Evolutionary conservation across 2,797 vertebrate species (phyloP).

Genomic region (Lacerta viridis): DNA sequence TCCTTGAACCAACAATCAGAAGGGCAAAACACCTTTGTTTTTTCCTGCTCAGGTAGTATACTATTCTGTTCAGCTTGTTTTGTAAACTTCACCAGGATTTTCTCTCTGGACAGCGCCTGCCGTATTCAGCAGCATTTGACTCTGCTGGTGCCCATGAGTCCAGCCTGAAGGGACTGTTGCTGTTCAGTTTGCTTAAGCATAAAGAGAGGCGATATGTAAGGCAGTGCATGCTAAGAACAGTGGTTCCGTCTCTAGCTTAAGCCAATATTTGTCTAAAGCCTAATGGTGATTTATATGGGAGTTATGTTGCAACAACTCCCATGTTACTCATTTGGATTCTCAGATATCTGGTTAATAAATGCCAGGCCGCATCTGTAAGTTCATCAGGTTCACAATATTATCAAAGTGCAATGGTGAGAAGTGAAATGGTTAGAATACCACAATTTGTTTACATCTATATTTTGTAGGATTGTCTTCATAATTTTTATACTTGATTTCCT

Average conservation of each 20-base stretch:
- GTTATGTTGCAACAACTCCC: constrained; percentile 67
- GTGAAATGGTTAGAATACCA: not conserved
- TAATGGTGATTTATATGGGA: constrained; percentile 65
- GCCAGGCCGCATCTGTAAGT: constrained; percentile 59
- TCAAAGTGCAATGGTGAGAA: constrained; percentile 27
- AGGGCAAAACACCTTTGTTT: too few relatives aligned
- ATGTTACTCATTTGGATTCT: constrained; percentile 72
- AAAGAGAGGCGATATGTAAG: constrained; percentile 23
- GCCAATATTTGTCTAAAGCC: constrained; percentile 69
- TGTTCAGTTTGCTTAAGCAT: constrained; percentile 17
- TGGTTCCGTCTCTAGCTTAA: constrained; percentile 58
- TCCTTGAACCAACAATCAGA: too few relatives aligned
- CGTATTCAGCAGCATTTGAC: too few relatives aligned
- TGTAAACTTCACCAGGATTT: too few relatives aligned
- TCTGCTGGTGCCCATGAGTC: constrained; percentile 9
- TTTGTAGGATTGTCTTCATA: not conserved
- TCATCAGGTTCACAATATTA: constrained; percentile 38
- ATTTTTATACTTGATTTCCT: not conserved
- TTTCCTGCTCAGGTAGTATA: too few relatives aligned
- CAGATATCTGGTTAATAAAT: constrained; percentile 71
- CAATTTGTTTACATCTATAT: not conserved
- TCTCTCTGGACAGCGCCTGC: too few relatives aligned
- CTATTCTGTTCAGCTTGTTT: too few relatives aligned
- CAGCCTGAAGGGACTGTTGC: not conserved
- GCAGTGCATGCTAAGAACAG: constrained; percentile 41